Evolutionary conservation across 2,888 invertebrate genomes (phyloP).

Genomic region (Rosalia funebris): DNA sequence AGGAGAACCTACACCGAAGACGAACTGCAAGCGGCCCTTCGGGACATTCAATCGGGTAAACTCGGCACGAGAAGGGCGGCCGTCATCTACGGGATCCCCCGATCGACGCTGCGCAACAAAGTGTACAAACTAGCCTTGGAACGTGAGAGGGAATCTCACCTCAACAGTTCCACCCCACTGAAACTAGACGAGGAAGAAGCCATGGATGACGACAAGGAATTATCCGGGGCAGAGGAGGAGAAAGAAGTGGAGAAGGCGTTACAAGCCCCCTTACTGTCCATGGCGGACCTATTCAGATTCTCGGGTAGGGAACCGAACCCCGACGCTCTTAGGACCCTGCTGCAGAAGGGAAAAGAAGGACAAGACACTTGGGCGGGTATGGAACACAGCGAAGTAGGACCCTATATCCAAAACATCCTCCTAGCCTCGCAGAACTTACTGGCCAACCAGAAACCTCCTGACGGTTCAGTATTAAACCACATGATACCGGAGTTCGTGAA

Average conservation of each 20-base stretch:
- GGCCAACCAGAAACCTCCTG: constrained; percentile 54
- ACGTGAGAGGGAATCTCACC: constrained; percentile 74
- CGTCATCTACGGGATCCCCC: constrained; percentile 94
- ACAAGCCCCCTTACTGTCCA: constrained; percentile 68
- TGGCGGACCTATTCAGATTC: constrained; percentile 71
- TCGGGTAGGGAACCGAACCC: constrained; percentile 65
- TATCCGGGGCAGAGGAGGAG: constrained; percentile 70
- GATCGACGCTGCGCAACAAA: constrained; percentile 96
- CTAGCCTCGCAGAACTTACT: constrained; percentile 59
- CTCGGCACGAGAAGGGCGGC: constrained; percentile 93
- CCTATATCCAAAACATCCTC: constrained; percentile 68
- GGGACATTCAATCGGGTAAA: constrained; percentile 92
- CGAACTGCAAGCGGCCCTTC: constrained; percentile 91
- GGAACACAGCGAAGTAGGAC: constrained; percentile 58
- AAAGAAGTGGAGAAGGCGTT: constrained; percentile 71
- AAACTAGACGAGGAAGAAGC: constrained; percentile 66
- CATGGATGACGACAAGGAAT: constrained; percentile 70
- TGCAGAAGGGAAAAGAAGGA: constrained; percentile 65
- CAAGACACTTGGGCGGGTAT: constrained; percentile 61
- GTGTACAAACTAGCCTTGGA: constrained; percentile 85
- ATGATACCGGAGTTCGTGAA: constrained; percentile 69
- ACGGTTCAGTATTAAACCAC: constrained; percentile 59
- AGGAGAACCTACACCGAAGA: constrained; percentile 94
- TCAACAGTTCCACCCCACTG: constrained; percentile 58
- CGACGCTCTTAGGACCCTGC: constrained; percentile 66